Evolutionary conservation across 2,888 invertebrate species (phyloP).

Genomic region (Pachydiplax longipennis): DNA sequence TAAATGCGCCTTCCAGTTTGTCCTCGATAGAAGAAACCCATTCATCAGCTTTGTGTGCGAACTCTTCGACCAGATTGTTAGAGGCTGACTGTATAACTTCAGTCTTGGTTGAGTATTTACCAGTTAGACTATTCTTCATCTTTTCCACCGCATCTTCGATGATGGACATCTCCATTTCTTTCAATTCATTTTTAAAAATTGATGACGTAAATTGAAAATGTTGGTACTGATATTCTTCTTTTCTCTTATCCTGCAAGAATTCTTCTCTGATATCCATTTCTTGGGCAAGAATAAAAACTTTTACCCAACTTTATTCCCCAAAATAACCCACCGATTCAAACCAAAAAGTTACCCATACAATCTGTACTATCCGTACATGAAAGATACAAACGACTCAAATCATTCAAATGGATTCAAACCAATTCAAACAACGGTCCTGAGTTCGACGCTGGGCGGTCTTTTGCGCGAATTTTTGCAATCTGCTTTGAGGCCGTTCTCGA

Average conservation of each 20-base stretch:
- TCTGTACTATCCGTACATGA: too few species aligned
- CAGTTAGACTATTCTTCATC: neutral
- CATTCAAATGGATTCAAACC: too few species aligned
- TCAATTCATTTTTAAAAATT: neutral
- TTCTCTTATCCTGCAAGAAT: neutral
- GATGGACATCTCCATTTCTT: neutral
- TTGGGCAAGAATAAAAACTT: too few species aligned
- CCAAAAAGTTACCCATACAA: too few species aligned
- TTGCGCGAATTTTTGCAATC: too few species aligned
- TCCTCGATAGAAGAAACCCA: constrained; percentile 4
- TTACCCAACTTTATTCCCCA: too few species aligned
- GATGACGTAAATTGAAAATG: neutral
- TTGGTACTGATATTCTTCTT: constrained; percentile 26
- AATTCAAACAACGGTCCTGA: too few species aligned
- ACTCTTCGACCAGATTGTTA: neutral
- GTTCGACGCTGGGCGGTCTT: too few species aligned
- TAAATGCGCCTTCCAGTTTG: constrained; percentile 17
- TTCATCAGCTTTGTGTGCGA: neutral
- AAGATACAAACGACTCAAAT: too few species aligned
- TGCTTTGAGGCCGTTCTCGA: too few species aligned
- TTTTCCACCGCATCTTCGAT: neutral
- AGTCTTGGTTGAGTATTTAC: neutral
- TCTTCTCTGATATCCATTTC: too few species aligned
- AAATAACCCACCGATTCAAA: too few species aligned
- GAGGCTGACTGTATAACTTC: neutral